A percentile compares a stretch with the other conserved stretches of the same genome.
Evolutionary conservation across 2,797 vertebrate species (phyloP).

Genomic region (Sus cebifrons): DNA sequence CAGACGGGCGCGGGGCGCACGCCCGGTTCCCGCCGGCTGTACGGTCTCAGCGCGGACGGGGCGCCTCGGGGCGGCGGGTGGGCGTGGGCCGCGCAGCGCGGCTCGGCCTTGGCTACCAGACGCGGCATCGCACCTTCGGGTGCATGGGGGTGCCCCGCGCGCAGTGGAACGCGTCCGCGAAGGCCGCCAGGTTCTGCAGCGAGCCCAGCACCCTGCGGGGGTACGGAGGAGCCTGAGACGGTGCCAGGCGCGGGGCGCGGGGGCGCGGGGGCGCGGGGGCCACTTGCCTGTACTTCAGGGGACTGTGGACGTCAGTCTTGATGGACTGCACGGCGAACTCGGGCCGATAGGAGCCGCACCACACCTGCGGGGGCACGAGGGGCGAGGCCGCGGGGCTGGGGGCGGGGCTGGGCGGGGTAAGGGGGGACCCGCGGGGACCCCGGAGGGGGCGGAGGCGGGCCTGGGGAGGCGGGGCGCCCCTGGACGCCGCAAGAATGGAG

Average conservation of each 20-base stretch:
- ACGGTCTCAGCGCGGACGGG: fast-evolving
- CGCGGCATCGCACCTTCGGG: constrained; percentile 94
- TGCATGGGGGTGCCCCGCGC: constrained; percentile 94
- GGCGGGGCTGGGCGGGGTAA: fast-evolving
- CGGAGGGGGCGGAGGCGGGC: too few relatives aligned
- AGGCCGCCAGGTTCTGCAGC: constrained; percentile 97
- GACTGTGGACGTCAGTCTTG: constrained; percentile 98
- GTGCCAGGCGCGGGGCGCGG: fast-evolving
- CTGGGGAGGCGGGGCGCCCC: background rate
- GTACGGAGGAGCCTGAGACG: background rate
- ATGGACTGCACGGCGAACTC: constrained; percentile 97
- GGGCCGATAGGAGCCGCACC: constrained; percentile 98
- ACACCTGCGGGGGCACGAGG: constrained; percentile 91
- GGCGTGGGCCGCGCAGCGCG: background rate
- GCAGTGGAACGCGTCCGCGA: constrained; percentile 96
- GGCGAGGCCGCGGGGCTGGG: background rate
- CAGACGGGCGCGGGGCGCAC: fast-evolving
- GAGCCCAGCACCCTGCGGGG: constrained; percentile 95
- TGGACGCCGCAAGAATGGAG: too few relatives aligned
- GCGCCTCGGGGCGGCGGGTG: background rate
- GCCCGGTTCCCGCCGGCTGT: background rate
- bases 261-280: fast-evolving
- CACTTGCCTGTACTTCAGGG: constrained; percentile 96
- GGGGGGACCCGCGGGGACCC: fast-evolving
- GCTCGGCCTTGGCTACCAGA: constrained; percentile 93